Evolutionary conservation across 2,888 invertebrate genomes (phyloP).

Genomic region (Morpho achilles): DNA sequence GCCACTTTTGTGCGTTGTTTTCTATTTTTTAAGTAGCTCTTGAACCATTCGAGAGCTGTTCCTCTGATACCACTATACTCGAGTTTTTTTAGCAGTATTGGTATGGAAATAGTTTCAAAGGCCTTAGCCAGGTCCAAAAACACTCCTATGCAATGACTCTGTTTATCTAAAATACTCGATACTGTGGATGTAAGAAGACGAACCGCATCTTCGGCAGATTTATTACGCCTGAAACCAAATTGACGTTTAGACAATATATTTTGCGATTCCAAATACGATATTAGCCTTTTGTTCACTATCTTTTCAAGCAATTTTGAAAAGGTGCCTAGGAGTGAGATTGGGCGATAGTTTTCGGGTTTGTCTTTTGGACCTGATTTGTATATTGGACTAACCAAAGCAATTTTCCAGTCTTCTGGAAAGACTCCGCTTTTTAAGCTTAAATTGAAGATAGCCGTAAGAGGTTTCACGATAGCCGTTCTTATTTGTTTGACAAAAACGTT

Average conservation of each 20-base stretch:
- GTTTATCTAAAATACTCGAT: conserved; percentile 6
- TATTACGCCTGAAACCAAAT: conserved; percentile 19
- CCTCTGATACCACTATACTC: conserved; percentile 16
- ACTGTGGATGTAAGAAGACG: conserved; percentile 9
- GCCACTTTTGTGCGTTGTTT: conserved; percentile 7
- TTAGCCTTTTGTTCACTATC: conserved; percentile 1
- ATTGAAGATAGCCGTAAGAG: too few species aligned
- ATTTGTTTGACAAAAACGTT: too few species aligned
- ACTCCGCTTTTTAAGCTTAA: too few species aligned
- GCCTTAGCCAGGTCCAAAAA: conserved; percentile 22
- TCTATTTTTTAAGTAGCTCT: background rate
- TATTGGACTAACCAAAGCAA: too few species aligned
- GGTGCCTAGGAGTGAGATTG: background rate
- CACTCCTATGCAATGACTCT: conserved; percentile 9
- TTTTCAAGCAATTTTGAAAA: conserved; percentile 6
- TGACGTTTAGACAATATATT: conserved; percentile 13
- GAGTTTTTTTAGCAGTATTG: conserved; percentile 9
- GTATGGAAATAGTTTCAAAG: conserved; percentile 15
- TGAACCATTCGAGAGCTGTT: conserved; percentile 11
- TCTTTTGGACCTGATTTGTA: background rate
- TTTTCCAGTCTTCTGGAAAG: too few species aligned
- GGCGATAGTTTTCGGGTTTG: background rate
- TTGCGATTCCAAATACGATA: conserved; percentile 14
- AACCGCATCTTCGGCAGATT: conserved; percentile 19
- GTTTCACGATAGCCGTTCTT: too few species aligned